These are phyloP conservation scores for Dichetophora obliterata DNA, from an alignment of 2,888 invertebrate species.

Conservation along the genomic window DNA sequence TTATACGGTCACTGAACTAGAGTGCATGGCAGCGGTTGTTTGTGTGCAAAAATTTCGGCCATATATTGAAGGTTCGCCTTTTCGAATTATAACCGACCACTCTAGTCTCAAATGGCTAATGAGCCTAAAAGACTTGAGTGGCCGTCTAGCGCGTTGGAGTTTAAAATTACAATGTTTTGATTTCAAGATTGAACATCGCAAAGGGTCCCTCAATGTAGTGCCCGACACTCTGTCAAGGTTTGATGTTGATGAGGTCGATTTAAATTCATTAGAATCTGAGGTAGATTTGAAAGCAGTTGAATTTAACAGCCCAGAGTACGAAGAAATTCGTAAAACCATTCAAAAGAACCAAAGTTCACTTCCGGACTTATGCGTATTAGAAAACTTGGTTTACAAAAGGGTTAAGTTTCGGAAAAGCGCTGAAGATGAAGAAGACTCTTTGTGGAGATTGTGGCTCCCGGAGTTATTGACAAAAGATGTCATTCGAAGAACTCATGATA, in stretches of 20 bases:
- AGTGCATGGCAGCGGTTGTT: slow-evolving; percentile 26
- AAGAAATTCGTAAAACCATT: background rate
- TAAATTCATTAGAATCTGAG: background rate
- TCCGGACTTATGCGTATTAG: background rate
- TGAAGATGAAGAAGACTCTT: too few species aligned
- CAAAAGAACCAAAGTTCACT: background rate
- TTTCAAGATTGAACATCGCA: slow-evolving; percentile 10
- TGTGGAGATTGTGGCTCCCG: background rate
- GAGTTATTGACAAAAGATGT: background rate
- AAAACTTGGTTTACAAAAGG: background rate
- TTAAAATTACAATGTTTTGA: background rate
- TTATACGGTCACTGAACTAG: slow-evolving; percentile 18
- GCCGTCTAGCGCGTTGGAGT: background rate
- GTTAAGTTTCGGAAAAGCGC: too few species aligned
- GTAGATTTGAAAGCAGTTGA: background rate
- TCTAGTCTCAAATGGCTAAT: background rate
- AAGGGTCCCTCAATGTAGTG: background rate
- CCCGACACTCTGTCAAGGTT: background rate
- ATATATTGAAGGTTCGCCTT: slow-evolving; percentile 45
- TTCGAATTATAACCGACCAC: slow-evolving; percentile 30
- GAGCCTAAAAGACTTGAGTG: background rate
- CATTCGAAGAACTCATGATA: background rate
- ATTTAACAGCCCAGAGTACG: background rate
- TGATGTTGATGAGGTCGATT: background rate
- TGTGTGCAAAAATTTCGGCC: slow-evolving; percentile 36